Conservation (phyloP, 1,140 invertebrate genomes). For the Lucilia cuprina region DNA sequence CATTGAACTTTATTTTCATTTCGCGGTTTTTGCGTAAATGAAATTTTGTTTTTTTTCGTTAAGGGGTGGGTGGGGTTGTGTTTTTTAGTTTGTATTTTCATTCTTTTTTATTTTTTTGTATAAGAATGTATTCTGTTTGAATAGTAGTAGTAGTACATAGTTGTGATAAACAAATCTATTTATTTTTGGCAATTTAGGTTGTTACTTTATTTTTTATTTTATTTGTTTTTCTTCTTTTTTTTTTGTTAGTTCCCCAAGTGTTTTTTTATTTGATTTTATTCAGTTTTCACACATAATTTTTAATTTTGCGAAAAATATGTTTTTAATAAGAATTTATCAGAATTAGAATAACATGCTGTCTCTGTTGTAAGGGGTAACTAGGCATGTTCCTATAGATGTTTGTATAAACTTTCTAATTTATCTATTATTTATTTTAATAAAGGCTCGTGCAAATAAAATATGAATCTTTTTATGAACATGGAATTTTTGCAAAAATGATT, state of each 20-base stretch:
- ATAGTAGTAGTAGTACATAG: too few species aligned
- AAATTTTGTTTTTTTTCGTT: background rate
- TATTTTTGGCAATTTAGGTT: background rate
- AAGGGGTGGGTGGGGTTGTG: background rate
- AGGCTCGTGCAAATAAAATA: background rate
- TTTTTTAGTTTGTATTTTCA: background rate
- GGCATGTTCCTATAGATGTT: background rate
- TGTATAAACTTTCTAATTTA: background rate
- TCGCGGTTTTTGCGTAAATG: conserved; percentile 10
- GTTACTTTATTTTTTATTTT: background rate
- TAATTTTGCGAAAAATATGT: background rate
- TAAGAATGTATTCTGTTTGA: background rate
- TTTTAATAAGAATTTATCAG: too few species aligned
- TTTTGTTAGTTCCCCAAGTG: background rate
- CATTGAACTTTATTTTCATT: conserved; percentile 20
- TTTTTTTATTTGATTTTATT: conserved; percentile 1
- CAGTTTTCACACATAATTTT: background rate
- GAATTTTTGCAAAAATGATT: background rate
- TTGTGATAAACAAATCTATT: conserved; percentile 3
- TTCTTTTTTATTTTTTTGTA: background rate
- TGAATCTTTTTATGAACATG: background rate
- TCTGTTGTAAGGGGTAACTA: too few species aligned
- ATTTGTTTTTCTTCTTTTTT: background rate
- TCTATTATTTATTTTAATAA: background rate
- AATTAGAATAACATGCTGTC: too few species aligned